Evolutionary conservation across 1,140 invertebrate species (phyloP), one percentile per base, ranked within the genome.

Genomic region (Potamilus streckersoni): DNA sequence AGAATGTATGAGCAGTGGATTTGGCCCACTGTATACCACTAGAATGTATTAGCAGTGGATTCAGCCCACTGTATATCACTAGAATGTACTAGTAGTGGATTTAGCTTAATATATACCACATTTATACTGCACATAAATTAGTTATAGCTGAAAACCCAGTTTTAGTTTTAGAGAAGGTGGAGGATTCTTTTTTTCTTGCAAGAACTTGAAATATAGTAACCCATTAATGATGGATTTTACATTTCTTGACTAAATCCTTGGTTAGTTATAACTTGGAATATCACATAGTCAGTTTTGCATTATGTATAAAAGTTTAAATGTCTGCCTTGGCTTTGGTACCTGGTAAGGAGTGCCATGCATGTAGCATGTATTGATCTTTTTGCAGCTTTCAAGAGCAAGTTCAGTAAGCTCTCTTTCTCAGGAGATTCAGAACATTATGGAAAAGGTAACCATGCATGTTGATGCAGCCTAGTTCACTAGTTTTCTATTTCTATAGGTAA

Each of bases 361-460:
- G 11, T 23, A 68, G 12, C n/a, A 38, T 38, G n/a, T 68, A 19
- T 15, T n/a, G 11, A 56, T 56, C 55, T 58, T 15, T 17, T 75
- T 75, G 57, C 73, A 75, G 73, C 23, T 75, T 19, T 75, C 73
- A 56, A 75, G 73, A 69, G 66, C 61, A 58, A 75, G 73, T 57
- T 75, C 73, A 23, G 23, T 23, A 8, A 75, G 73, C 65, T 75
- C 73, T 64, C 59, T 75, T 20, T 69, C 73, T 4, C 55, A 49
- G 64, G 73, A 75, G 66, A 68, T 75, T 62, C 73, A 75, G 27
- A 62, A 60, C n/a, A 75, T 75, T 20, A 55, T 75, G 66, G 56
- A 38, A 16, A 72, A 72, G 70, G 70, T 72, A 72, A 69, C 11
- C 38, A 49, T 49, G 38, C 38, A 49, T 49, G 38, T 49, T 49